These are phyloP conservation scores for Ferrisia virgata DNA, from an alignment of 2,888 invertebrate genomes.

Conservation along the genomic window DNA sequence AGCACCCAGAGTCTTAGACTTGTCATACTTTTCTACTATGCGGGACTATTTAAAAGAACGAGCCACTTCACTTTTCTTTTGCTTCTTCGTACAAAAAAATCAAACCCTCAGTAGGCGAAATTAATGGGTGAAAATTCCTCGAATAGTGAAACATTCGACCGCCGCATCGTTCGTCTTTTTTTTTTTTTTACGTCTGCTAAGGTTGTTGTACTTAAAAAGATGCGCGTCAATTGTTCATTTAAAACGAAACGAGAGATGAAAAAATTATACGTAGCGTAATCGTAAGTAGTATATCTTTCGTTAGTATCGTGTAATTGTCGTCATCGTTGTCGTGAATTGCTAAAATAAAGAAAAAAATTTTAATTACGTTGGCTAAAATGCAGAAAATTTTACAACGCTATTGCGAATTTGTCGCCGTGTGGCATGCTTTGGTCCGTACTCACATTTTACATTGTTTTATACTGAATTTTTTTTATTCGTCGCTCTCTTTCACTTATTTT, in stretches of 20 bases:
- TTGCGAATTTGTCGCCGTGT: too few relatives aligned
- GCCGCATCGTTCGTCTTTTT: neutral
- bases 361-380: neutral
- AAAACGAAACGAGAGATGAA: neutral
- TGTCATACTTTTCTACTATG: too few relatives aligned
- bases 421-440: too few relatives aligned
- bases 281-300: neutral
- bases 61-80: too few relatives aligned
- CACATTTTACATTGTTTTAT: too few relatives aligned
- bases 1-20: too few relatives aligned
- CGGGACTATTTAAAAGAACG: too few relatives aligned
- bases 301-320: neutral
- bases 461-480: too few relatives aligned
- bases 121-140: neutral
- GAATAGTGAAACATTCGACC: neutral
- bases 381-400: neutral
- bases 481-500: too few relatives aligned
- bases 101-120: neutral
- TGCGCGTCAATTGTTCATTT: neutral
- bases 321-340: neutral
- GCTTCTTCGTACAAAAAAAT: neutral
- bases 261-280: neutral
- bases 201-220: neutral
- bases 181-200: neutral
- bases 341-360: neutral